A percentile compares a stretch with the other conserved stretches of the same genome.
phyloP scores from a whole-genome alignment of 2,888 invertebrate genomes.

The Pediacus dermestoides region DNA sequence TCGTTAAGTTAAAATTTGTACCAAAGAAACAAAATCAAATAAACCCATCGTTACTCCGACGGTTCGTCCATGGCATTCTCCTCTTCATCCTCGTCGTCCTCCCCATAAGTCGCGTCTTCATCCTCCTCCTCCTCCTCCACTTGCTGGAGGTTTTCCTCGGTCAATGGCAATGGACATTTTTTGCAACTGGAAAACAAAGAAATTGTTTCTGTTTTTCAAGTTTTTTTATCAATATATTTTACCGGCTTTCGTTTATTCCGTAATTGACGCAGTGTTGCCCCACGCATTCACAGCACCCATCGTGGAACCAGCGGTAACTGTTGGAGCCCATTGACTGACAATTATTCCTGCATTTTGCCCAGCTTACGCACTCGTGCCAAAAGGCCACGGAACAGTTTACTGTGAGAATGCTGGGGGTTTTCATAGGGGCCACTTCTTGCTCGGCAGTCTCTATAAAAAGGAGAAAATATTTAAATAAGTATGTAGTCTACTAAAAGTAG shows the following conservation, averaged over 20 bases:
- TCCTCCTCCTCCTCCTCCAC: too few relatives aligned
- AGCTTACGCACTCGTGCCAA: slow-evolving; percentile 84
- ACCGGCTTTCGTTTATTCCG: slow-evolving; percentile 85
- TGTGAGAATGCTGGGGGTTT: slow-evolving; percentile 55
- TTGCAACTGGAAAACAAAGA: slow-evolving; percentile 1
- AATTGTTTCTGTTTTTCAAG: not conserved
- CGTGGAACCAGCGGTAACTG: slow-evolving; percentile 89
- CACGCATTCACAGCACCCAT: slow-evolving; percentile 92
- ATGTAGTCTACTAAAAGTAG: too few relatives aligned
- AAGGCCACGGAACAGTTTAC: slow-evolving; percentile 91
- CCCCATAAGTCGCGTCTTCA: too few relatives aligned
- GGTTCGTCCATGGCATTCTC: too few relatives aligned
- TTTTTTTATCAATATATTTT: slow-evolving; percentile 13
- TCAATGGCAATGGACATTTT: too few relatives aligned
- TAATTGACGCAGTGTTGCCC: slow-evolving; percentile 86
- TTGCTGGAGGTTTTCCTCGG: too few relatives aligned
- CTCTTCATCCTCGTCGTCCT: too few relatives aligned
- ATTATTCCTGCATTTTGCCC: slow-evolving; percentile 79
- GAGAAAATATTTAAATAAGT: too few relatives aligned
- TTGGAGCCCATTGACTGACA: slow-evolving; percentile 82
- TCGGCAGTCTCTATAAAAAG: slow-evolving; percentile 61
- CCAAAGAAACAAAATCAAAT: too few relatives aligned
- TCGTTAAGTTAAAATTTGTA: too few relatives aligned
- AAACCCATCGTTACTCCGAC: too few relatives aligned
- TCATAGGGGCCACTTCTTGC: slow-evolving; percentile 59